Base-by-base conservation (phyloP, 1,140 invertebrate genomes). In the Bursaphelenchus mucronatus region DNA sequence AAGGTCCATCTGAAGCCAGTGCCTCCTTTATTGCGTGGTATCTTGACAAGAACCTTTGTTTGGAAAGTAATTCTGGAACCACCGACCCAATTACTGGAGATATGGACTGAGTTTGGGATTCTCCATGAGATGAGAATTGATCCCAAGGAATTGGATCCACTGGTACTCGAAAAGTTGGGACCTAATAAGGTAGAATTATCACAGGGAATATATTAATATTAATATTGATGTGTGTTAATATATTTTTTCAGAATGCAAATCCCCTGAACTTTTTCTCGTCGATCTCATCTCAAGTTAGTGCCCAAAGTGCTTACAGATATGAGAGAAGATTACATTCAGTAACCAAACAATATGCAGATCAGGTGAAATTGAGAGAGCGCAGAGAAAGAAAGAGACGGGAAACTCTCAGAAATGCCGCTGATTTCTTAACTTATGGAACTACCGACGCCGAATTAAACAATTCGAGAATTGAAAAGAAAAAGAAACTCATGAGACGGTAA, bases 91-190 rank as follows among this genome's bases (percentile, higher is more conserved):
- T 55, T 79, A 21, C 47, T 76, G 6, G 76, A 79, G 43, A 62
- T 81, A 15, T 79, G 76, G 76, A 76, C 67, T 17, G 76, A 79
- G 63, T 81, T 68, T 55, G 76, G 76, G 11, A 54, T 79, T 19
- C 47, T 81, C 7, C 67, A 50, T 53, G 67, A 78, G 40, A 66
- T 63, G 21, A 50, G 76, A 45, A 46, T 74, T 17, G 55, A 63
- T 21, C 43, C 75, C 5, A 49, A 62, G 15, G 55, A 59, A 11
- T 13, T 76, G 10, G 74, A 73, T 44, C 59, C 74, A n/a, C 17
- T 73, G 8, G 47, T 76, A 11, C 8, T 61, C 3, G 53, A 69
- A 39, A 30, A 70, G 17, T 70, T 41, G 61, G 66, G 30, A 45
- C 47, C 40, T 68, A 58, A 58, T 51, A 66, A 43, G 65, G 39